Percentiles rank a stretch among this genome's conserved stretches.
These are phyloP conservation scores for Lota lota DNA, from an alignment of 2,113 vertebrate genomes.

Conservation along the genomic window DNA sequence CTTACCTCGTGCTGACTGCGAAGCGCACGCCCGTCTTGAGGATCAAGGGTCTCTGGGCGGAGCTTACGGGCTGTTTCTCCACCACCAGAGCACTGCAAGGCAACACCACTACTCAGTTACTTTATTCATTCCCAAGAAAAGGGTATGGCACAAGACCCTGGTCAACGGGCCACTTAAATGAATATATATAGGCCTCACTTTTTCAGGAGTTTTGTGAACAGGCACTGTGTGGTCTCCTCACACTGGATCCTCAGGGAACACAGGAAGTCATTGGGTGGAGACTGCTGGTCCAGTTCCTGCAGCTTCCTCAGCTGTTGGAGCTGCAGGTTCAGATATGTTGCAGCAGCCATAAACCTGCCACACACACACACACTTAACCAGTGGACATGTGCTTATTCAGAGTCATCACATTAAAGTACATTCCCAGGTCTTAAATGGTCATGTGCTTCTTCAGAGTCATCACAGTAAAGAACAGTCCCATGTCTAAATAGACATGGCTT, in stretches of 20 bases:
- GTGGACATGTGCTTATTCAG: too few species aligned
- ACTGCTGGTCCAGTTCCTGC: slow-evolving; percentile 82
- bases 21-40: slow-evolving; percentile 86
- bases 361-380: not conserved
- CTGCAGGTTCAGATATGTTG: slow-evolving; percentile 81
- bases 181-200: slow-evolving; percentile 65
- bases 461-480: too few species aligned
- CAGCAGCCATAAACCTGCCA: slow-evolving; percentile 83
- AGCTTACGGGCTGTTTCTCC: slow-evolving; percentile 85
- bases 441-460: too few species aligned
- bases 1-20: slow-evolving; percentile 83
- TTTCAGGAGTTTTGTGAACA: slow-evolving; percentile 82
- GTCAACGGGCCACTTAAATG: not conserved
- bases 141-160: not conserved
- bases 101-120: not conserved
- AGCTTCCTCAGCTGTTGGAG: slow-evolving; percentile 86
- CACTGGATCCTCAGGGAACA: slow-evolving; percentile 71
- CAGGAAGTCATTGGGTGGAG: slow-evolving; percentile 66
- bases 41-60: slow-evolving; percentile 82
- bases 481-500: too few species aligned
- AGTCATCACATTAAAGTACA: too few species aligned
- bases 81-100: slow-evolving; percentile 87
- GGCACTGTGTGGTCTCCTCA: slow-evolving; percentile 54
- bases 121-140: not conserved
- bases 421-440: too few species aligned